Base-by-base conservation (phyloP, 2,888 invertebrate species). In the Pristionchus japonicus region DNA sequence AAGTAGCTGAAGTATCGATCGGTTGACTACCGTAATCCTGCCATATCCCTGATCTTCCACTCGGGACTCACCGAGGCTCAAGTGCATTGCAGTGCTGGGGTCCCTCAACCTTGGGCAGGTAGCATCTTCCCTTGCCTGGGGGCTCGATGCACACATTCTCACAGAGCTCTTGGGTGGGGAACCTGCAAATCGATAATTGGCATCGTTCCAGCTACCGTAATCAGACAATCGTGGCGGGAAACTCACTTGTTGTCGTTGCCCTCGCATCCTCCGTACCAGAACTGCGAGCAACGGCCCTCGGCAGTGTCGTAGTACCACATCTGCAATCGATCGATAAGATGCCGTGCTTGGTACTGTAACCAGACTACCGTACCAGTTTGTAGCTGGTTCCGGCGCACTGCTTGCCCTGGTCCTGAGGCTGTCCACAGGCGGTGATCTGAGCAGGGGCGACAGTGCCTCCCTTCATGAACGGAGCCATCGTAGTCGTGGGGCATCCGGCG, bases 221-320 rank as follows among this genome's bases (percentile, higher is more conserved):
- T n/a, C 31, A 1, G 49, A 31, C 0, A 95, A 97, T 74, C 74
- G 40, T 74, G 31, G 6, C n/a, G n/a, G n/a, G 74, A 70, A 23
- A 74, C 74, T 74, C 43, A 74, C 74, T 74, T 74, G 94, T 98
- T 98, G 40, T 96, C 96, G 95, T 98, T 99, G 89, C 98, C 98
- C 86, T 96, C 96, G 94, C 98, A 98, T 43, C 98, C 98, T 80
- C 97, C 97, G 94, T 97, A 98, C 67, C 96, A 96, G 95, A 98
- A 97, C 92, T 96, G 96, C 91, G 96, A 95, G 95, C 97, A 97
- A 37, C 96, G 95, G 92, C 97, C 96, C 0, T 96, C 95, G 1
- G 95, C 93, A 0, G 95, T 94, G 92, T 97, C 96, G 95, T 97
- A 97, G 95, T 96, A 97, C 98, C 98, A 97, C 90, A 90, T 88